Conservation (phyloP, 2,797 vertebrate species). For the Darevskia mixta region DNA sequence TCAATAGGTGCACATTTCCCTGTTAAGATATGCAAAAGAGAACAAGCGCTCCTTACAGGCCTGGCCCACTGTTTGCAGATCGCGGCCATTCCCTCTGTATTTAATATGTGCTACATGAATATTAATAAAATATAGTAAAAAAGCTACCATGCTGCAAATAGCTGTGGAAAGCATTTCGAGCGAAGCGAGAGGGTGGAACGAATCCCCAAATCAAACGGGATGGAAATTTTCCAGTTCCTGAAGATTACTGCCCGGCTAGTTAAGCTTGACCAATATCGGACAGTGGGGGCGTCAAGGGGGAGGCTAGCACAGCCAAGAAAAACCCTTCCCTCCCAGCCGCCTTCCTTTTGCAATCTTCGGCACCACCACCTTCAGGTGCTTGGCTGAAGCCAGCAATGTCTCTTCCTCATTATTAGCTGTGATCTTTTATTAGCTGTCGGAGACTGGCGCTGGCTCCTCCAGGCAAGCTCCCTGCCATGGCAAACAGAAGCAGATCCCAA, state of each 20-base stretch:
- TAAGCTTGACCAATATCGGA: not conserved
- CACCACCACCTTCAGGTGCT: not conserved
- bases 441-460: not conserved
- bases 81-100: not conserved
- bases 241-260: no score
- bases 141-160: not conserved
- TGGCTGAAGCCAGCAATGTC: not conserved
- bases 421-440: slow-evolving; percentile 11
- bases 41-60: not conserved
- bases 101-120: not conserved
- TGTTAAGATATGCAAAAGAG: not conserved
- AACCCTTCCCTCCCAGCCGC: not conserved
- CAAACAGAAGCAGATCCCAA: slow-evolving; percentile 10
- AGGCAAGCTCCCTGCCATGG: not conserved
- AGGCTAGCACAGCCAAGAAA: not conserved
- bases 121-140: not conserved
- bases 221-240: not conserved
- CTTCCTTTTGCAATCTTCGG: not conserved
- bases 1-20: not conserved
- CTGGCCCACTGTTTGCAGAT: not conserved
- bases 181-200: not conserved
- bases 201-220: not conserved
- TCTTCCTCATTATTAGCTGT: slow-evolving; percentile 12
- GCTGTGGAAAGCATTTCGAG: not conserved
- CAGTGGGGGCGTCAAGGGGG: no score